Base-by-base conservation (phyloP, 2,888 invertebrate species). In the Tortricodes alternella region DNA sequence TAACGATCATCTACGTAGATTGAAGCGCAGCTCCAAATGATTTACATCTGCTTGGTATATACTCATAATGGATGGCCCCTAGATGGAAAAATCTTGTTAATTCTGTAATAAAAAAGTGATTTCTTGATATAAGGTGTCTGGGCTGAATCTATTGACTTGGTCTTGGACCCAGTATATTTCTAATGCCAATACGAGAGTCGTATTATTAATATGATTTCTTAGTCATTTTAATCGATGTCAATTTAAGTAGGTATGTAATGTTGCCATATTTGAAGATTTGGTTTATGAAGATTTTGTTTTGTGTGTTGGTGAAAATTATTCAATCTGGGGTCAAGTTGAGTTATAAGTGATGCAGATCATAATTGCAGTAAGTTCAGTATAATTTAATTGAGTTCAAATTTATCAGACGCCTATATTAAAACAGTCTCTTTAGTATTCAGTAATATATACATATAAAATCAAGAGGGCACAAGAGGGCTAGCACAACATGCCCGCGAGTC, bases 1-100 rank as follows among this genome's bases (percentile, higher is more conserved):
- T 79, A 78, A 76, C 76, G 74, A 75, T 73, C 66, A 61, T 60
- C 66, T 68, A 44, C 44, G 50, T 56, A 72, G 76, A 76, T 76
- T 75, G 74, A 69, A 74, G 70, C 67, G 64, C 70, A 67, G 64
- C 65, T 55, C 61, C 59, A 61, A 60, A 64, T 63, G 65, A 64
- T 62, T 62, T 46, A 46, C 34, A 16, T 44, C 19, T 18, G 34
- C 18, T 43, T 23, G 38, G 11, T 38, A 27, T 44, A 51, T n/a
- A 16, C 34, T 23, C 29, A 24, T 32, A 19, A 39, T 13, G 11
- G 13, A 27, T 15, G 46, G 16, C 29, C 7, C 24, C 34, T 19
- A 34, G 34, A 48, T 48, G 41, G 27, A 43, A 43, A 16, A 43
- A 13, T 43, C 43, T 16, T 27, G 15, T 9, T n/a, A 21, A 39